Percentiles rank a stretch among this genome's conserved stretches.
Conservation (phyloP, 2,888 invertebrate species). For the Drosophila antonietae region DNA sequence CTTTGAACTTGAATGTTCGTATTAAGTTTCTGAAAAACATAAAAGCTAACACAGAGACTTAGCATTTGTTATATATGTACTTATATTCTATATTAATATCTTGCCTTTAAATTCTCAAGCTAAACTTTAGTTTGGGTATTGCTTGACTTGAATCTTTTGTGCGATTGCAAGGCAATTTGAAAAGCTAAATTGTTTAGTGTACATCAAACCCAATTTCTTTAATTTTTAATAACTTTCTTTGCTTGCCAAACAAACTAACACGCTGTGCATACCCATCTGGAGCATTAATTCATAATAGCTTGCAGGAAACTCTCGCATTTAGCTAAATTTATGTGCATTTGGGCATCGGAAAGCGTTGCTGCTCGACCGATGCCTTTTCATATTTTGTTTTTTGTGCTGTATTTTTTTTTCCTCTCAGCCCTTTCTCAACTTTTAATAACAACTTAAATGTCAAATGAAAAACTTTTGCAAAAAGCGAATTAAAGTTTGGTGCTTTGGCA, state of each 20-base stretch:
- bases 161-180: too few species aligned
- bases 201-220: too few species aligned
- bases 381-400: not conserved
- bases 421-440: slow-evolving; percentile 43
- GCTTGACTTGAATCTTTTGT: not conserved
- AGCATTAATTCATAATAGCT: not conserved
- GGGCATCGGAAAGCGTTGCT: slow-evolving; percentile 20
- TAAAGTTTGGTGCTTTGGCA: slow-evolving; percentile 3
- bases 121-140: too few species aligned
- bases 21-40: not conserved
- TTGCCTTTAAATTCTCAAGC: too few species aligned
- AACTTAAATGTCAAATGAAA: slow-evolving; percentile 28
- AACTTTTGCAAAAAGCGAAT: slow-evolving; percentile 37
- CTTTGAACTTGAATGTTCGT: not conserved
- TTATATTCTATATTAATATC: not conserved
- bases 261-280: slow-evolving; percentile 8
- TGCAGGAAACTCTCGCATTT: slow-evolving; percentile 35
- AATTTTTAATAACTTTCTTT: not conserved
- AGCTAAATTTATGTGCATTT: slow-evolving; percentile 47
- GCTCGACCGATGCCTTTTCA: slow-evolving; percentile 23
- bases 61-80: not conserved
- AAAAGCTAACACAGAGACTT: too few species aligned
- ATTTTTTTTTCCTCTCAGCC: not conserved
- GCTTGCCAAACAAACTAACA: not conserved
- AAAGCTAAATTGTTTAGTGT: too few species aligned